A percentile compares a stretch with the other conserved stretches of the same genome.
phyloP scores from a whole-genome alignment of 2,888 invertebrate species.

The Calliopum simillimum region DNA sequence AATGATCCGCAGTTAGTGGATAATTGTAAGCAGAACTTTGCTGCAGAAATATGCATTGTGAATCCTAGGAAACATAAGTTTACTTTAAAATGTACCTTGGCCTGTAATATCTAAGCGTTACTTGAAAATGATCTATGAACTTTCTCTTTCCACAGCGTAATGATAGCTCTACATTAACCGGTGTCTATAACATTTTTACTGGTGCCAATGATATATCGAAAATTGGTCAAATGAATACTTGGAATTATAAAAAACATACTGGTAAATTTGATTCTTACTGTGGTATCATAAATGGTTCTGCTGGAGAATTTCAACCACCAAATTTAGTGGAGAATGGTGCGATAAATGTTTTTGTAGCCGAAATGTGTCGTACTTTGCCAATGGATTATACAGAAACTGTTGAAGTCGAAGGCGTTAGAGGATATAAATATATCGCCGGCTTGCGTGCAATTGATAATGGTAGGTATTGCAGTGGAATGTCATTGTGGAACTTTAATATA shows the following conservation, averaged over 20 bases:
- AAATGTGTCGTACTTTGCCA: constrained; percentile 78
- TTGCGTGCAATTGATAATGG: constrained; percentile 77
- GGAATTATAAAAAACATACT: constrained; percentile 76
- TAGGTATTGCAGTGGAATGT: constrained; percentile 47
- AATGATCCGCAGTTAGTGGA: neutral
- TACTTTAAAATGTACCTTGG: neutral
- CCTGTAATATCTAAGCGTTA: neutral
- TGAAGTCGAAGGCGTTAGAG: constrained; percentile 71
- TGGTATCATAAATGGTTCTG: constrained; percentile 75
- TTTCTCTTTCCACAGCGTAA: constrained; percentile 75
- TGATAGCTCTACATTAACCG: constrained; percentile 77
- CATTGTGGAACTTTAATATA: too few species aligned
- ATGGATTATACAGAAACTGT: constrained; percentile 74
- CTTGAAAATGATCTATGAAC: neutral
- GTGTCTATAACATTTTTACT: constrained; percentile 80
- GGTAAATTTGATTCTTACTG: constrained; percentile 69
- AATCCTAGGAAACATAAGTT: too few species aligned
- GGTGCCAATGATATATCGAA: constrained; percentile 73
- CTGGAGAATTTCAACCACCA: constrained; percentile 83
- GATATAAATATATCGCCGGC: constrained; percentile 75
- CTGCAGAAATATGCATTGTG: too few species aligned
- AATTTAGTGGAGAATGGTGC: constrained; percentile 70
- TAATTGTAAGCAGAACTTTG: constrained; percentile 72
- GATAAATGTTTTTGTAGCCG: constrained; percentile 78
- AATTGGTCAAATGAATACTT: constrained; percentile 77